Evolutionary conservation across 2,888 invertebrate genomes (phyloP).

Genomic region (Lymantria dispar): DNA sequence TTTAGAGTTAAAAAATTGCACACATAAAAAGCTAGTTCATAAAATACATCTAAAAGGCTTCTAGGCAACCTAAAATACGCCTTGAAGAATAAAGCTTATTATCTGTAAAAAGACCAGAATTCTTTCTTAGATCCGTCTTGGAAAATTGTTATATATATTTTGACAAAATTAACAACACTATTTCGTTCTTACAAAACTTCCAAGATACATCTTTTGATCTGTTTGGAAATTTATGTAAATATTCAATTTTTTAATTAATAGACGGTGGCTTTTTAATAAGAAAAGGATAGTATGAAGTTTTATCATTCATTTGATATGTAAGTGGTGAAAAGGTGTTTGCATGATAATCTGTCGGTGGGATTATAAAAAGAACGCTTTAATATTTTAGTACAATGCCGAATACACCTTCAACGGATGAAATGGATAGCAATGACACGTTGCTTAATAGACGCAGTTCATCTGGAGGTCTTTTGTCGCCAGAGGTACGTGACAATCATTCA

Average conservation of each 20-base stretch:
- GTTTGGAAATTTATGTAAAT: not conserved
- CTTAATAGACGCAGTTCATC: constrained; percentile 89
- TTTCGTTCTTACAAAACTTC: too few relatives aligned
- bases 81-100: too few relatives aligned
- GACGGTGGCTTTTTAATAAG: not conserved
- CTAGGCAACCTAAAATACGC: too few relatives aligned
- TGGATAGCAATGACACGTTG: constrained; percentile 78
- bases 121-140: too few relatives aligned
- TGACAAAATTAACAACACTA: too few relatives aligned
- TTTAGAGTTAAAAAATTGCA: too few relatives aligned
- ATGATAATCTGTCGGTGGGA: not conserved
- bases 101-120: too few relatives aligned
- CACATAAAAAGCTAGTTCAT: too few relatives aligned
- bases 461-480: constrained; percentile 91
- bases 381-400: constrained; percentile 84
- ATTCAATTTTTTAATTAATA: not conserved
- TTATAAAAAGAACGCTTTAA: constrained; percentile 7
- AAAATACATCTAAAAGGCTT: too few relatives aligned
- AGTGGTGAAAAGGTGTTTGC: not conserved
- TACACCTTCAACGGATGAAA: constrained; percentile 87
- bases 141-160: too few relatives aligned
- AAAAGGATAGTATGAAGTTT: not conserved
- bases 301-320: not conserved
- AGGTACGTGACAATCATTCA: constrained; percentile 82
- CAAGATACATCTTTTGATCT: too few relatives aligned